These are phyloP conservation scores for Helobdella robusta DNA, from an alignment of 2,888 invertebrate species.

Conservation along the genomic window DNA sequence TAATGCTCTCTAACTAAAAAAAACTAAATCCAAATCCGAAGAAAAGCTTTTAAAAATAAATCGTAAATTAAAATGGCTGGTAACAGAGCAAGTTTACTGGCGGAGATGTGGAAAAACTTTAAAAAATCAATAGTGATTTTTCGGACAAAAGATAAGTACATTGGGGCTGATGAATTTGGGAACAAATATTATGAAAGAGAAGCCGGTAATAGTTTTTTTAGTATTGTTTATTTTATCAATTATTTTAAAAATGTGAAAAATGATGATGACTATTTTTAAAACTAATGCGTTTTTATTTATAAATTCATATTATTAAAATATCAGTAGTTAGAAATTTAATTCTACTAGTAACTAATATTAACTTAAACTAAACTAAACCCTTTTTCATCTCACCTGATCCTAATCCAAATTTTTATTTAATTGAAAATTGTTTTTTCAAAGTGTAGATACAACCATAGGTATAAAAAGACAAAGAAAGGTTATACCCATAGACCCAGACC, in stretches of 20 bases:
- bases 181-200: constrained; percentile 22
- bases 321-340: too few relatives aligned
- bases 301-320: too few relatives aligned
- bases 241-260: too few relatives aligned
- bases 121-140: constrained; percentile 19
- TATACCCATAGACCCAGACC: constrained; percentile 7
- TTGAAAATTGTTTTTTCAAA: not conserved
- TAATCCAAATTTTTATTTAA: too few relatives aligned
- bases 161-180: constrained; percentile 21
- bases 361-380: not conserved
- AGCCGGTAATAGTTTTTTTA: constrained; percentile 3
- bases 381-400: too few relatives aligned
- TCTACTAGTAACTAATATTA: not conserved
- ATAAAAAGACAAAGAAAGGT: constrained; percentile 22
- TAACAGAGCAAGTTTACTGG: not conserved
- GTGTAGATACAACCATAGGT: not conserved
- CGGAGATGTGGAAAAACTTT: constrained; percentile 15
- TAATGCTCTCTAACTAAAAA: too few relatives aligned
- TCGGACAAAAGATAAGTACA: constrained; percentile 16
- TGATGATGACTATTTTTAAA: too few relatives aligned
- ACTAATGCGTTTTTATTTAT: too few relatives aligned
- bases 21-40: too few relatives aligned
- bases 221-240: too few relatives aligned
- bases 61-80: too few relatives aligned
- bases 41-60: too few relatives aligned